Base-by-base conservation (phyloP, 2,888 invertebrate species). In the Esperia sulphurella region DNA sequence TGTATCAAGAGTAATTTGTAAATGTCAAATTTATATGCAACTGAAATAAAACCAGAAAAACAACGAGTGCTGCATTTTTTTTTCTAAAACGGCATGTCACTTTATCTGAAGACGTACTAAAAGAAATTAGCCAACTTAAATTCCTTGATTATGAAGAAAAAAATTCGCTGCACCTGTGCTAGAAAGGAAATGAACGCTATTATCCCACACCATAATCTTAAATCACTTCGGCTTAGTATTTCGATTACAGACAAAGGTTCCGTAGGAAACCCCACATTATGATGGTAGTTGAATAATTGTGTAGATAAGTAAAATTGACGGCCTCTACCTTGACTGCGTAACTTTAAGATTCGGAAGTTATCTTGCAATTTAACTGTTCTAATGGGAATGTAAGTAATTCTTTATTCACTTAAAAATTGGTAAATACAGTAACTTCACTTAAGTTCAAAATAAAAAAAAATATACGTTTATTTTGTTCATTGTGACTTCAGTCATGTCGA, bases 201-300 rank as follows among this genome's bases (percentile, higher is more conserved):
- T 87, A 87, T 85, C 84, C 86, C 85, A 71, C 71, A 80, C 85
- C 83, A 87, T 88, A 86, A 88, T 85, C 87, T 85, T 88, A 87
- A 88, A 88, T 88, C 86, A 86, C 88, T 81, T 73, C 68, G 83
- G 83, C 84, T 88, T 84, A 87, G 84, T 85, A 79, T 84, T 86
- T 87, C 86, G 84, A 85, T 88, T 84, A 83, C 87, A 84, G 82
- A 86, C 83, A 86, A 88, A 87, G 86, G 85, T 79, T 79, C 78
- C 75, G 65, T 68, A 69, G 69, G 76, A 78, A 83, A 83, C 71
- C 83, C 82, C 83, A 87, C 85, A 85, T 87, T 87, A 87, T 87
- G 82, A 86, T 78, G 75, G 75, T 82, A 78, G 79, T 81, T 84
- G 85, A 86, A 86, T 87, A 86, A 88, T 88, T 87, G 85, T 83